Evolutionary conservation across 2,888 invertebrate species (phyloP), one percentile per base, ranked within the genome.

Genomic region (Parelbella ahira): DNA sequence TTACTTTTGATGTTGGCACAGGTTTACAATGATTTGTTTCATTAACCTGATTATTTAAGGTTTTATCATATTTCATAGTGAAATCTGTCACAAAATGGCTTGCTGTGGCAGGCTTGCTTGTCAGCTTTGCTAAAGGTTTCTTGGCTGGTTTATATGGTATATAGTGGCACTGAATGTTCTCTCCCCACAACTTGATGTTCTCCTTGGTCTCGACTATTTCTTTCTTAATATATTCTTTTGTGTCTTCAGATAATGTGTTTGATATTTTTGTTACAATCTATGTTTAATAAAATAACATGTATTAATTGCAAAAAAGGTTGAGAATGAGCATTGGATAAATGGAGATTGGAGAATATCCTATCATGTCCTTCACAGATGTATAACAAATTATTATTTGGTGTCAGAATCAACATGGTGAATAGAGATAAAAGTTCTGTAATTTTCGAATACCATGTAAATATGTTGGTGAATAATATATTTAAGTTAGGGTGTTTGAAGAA

Each of bases 201-300:
- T 80, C 74, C 47, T 75, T 77, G 3, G 58, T 54, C 4, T 72
- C 74, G 23, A 45, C 56, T 1, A 54, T 53, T 51, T 86, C 81
- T 29, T 69, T 58, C 51, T 71, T 80, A 45, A 91, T 66, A 47
- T 70, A 76, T 1, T 78, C 73, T 46, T 88, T 78, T 34, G 88
- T 80, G 3, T 87, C 76, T 9, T 90, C 89, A 42, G 79, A 69
- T 37, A 90, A 50, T 5, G 78, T 61, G 24, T 63, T 68, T 0
- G 83, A 81, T 46, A 91, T 79, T 39, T 81, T 69, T 45, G 65
- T 63, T 1, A 91, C 88, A 44, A 86, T 68, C 88, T 90, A 9
- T 5, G 4, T 3, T 15, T 15, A 15, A 15, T 15, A 15, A 15
- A 15, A 15, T 2, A 15, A 15, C 2, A 3, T 15, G 9, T 12